phyloP scores from a whole-genome alignment of 2,888 invertebrate genomes.

The Erebia palarica region DNA sequence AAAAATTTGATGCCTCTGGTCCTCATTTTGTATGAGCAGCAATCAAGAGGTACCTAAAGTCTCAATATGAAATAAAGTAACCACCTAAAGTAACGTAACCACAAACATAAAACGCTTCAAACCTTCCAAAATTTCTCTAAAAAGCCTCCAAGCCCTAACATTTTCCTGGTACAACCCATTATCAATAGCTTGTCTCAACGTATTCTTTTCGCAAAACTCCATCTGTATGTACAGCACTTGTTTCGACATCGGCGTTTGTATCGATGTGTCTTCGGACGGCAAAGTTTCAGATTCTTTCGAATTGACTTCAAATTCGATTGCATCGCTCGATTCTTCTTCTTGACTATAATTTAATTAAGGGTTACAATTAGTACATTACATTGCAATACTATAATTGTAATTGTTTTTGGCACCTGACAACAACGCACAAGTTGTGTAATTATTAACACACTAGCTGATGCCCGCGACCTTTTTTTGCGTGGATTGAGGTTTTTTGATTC shows the following conservation, averaged over 20 bases:
- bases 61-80: not conserved
- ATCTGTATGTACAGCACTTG: slow-evolving; percentile 95
- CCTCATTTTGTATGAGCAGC: too few relatives aligned
- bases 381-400: too few relatives aligned
- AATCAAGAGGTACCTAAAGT: too few relatives aligned
- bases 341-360: slow-evolving; percentile 51
- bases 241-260: slow-evolving; percentile 52
- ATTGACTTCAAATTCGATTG: slow-evolving; percentile 84
- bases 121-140: slow-evolving; percentile 95
- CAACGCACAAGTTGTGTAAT: too few relatives aligned
- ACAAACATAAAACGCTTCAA: not conserved
- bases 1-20: too few relatives aligned
- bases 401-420: too few relatives aligned
- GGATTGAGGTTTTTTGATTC: too few relatives aligned
- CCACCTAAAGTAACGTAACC: not conserved
- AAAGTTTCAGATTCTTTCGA: slow-evolving; percentile 62
- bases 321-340: slow-evolving; percentile 82
- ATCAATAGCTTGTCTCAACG: slow-evolving; percentile 93
- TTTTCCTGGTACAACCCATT: slow-evolving; percentile 88
- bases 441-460: too few relatives aligned
- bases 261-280: slow-evolving; percentile 60
- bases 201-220: slow-evolving; percentile 99
- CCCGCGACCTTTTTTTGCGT: too few relatives aligned
- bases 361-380: too few relatives aligned
- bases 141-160: slow-evolving; percentile 93